Percentiles rank a stretch among this genome's conserved stretches.
Conservation (phyloP, 2,797 vertebrate genomes). For the Sphenodon punctatus region DNA sequence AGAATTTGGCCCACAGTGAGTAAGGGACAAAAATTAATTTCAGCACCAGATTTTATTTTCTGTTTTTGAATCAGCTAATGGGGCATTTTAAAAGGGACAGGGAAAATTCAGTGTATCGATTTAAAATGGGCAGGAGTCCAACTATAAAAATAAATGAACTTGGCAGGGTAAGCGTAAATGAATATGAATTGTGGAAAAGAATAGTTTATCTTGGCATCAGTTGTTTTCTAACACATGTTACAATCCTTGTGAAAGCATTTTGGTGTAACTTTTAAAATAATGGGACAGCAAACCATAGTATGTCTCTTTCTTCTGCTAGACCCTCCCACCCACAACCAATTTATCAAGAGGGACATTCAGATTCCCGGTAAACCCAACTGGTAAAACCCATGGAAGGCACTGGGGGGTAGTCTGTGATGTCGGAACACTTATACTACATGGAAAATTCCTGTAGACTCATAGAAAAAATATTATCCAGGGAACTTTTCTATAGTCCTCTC, state of each 20-base stretch:
- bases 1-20: background rate
- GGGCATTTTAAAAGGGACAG: accelerated
- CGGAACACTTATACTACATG: no score
- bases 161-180: background rate
- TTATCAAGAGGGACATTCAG: no score
- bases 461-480: no score
- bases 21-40: background rate
- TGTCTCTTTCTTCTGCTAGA: no score
- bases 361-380: no score
- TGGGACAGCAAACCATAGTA: no score
- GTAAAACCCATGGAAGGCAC: no score
- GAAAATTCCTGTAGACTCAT: no score
- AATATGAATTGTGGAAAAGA: background rate
- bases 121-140: background rate
- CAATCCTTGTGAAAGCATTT: background rate
- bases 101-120: background rate
- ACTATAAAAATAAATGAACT: background rate
- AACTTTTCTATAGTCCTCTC: no score
- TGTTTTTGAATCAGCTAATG: background rate
- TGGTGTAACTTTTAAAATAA: background rate
- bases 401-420: no score
- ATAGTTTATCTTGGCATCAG: background rate
- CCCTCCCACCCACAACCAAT: no score
- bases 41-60: background rate
- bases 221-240: background rate